Base-by-base conservation (phyloP, 53 echinoderm and acorn worm genomes). In the Mesocentrotus franciscanus region DNA sequence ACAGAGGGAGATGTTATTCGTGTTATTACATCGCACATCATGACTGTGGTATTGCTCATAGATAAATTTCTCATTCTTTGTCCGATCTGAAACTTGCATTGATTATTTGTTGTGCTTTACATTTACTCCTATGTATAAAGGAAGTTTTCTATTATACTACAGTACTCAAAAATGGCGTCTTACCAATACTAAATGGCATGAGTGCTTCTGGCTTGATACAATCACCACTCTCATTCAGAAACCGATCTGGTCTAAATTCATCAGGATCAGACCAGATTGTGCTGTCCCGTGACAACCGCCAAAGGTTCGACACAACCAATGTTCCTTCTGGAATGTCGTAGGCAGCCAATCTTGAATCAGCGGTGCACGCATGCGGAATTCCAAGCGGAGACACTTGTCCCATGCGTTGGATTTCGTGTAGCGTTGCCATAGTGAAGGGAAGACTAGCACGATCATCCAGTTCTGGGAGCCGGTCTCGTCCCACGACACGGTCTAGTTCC, bases 101-200 rank as follows among this genome's bases (percentile, higher is more conserved):
- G 24, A 61, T 1, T 17, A 61, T 61, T 17, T 61, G 17, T 13
- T 15, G 61, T 13, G 61, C 11, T 61, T 13, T 61, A 61, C 61
- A 61, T 61, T 71, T n/a, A 3, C 9, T 71, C 8, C 24, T 2
- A n/a, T n/a, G 22, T 71, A n/a, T n/a, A n/a, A 49, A 49, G 49
- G 49, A 49, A 49, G 49, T 49, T 7, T 49, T 49, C 49, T 49
- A 49, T 8, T 71, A 24, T 24, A 24, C n/a, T 71, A 71, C 26
- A 74, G 32, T 49, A 49, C 49, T 49, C 6, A 49, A 49, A 49
- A 39, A 61, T 27, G 32, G 18, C 7, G 36, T 39, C 92, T 75
- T 57, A 97, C 97, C 97, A 29, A 89, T 96, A 71, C 97, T 96
- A 87, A 97, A 97, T 35, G 97, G 97, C 29, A 97, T 97, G 26